These are phyloP conservation scores for Epicauta chinensis DNA, from an alignment of 1,140 invertebrate genomes.

Conservation along the genomic window DNA sequence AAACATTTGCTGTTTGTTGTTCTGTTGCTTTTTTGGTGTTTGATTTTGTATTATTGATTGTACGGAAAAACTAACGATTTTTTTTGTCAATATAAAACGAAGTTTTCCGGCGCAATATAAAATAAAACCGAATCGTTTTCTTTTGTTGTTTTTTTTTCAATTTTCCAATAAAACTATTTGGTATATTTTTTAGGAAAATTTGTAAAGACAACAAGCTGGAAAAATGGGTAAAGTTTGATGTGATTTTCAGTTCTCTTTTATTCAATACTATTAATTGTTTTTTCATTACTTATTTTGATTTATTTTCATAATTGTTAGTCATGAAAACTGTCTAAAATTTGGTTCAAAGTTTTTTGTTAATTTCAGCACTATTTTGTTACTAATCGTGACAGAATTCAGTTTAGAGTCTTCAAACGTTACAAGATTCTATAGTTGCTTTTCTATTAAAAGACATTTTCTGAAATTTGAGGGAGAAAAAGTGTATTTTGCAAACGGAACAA, in stretches of 20 bases:
- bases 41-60: constrained; percentile 10
- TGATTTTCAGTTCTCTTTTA: constrained; percentile 8
- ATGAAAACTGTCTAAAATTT: too few relatives aligned
- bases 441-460: too few relatives aligned
- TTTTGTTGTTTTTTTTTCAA: background rate
- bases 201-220: background rate
- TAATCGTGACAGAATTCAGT: too few relatives aligned
- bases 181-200: background rate
- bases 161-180: background rate
- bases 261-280: background rate
- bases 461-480: too few relatives aligned
- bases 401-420: too few relatives aligned
- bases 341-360: too few relatives aligned
- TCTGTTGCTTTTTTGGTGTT: too few relatives aligned
- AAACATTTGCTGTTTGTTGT: constrained; percentile 22
- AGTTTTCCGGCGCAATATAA: background rate
- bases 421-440: too few relatives aligned
- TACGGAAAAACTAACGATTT: constrained; percentile 10
- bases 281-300: background rate
- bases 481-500: too few relatives aligned
- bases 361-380: too few relatives aligned
- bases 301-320: too few relatives aligned
- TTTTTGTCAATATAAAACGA: too few relatives aligned
- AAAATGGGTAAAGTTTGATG: constrained; percentile 24
- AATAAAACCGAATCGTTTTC: background rate